Conservation (phyloP, 2,797 vertebrate species). For the Uromys caudimaculatus region DNA sequence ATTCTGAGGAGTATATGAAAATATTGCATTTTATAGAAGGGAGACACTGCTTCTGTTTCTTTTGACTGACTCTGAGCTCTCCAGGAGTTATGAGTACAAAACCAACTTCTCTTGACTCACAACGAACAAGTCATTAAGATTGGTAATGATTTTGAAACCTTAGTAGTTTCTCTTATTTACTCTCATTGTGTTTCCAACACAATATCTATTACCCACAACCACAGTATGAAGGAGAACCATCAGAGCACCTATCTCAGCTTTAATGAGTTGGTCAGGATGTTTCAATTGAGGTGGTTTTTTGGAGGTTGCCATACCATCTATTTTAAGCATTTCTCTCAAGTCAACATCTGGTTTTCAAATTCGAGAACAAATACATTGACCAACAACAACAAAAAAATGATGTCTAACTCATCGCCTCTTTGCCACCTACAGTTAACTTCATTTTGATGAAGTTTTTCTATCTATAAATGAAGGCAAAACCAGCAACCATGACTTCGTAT, state of each 20-base stretch:
- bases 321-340: neutral
- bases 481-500: neutral
- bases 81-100: neutral
- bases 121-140: neutral
- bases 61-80: neutral
- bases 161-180: neutral
- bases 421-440: neutral
- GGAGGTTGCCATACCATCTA: neutral
- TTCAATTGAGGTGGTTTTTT: neutral
- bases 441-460: neutral
- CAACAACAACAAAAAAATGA: neutral
- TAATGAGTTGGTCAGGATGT: neutral
- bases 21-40: neutral
- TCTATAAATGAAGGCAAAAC: neutral
- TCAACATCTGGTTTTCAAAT: neutral
- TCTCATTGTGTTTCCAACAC: neutral
- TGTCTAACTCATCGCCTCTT: neutral
- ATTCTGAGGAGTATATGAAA: neutral
- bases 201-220: neutral
- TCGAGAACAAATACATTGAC: neutral
- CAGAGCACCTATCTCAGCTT: neutral
- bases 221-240: neutral
- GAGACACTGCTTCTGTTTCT: neutral
- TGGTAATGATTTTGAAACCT: neutral
- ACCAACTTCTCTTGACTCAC: neutral